phyloP scores from a whole-genome alignment of 2,797 vertebrate species.

The Leontocebus nigricollis region DNA sequence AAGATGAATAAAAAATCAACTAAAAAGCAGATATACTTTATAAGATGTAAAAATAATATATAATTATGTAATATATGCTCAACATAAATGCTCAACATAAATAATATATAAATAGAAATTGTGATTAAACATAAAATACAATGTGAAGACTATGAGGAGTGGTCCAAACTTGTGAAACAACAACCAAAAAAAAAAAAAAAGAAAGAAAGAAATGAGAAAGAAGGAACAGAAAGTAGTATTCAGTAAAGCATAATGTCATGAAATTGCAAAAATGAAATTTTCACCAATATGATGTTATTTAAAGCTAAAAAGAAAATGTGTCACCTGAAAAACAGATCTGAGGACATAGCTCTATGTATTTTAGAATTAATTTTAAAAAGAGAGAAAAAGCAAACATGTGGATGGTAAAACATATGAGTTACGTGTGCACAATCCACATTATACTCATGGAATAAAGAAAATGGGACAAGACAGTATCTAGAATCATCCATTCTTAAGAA shows the following conservation, averaged over 20 bases:
- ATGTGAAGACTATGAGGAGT: background rate
- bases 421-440: background rate
- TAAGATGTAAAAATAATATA: background rate
- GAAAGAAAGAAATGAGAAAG: background rate
- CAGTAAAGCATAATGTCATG: background rate
- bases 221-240: background rate
- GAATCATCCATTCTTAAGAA: background rate
- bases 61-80: background rate
- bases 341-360: background rate
- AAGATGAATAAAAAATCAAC: background rate
- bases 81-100: too few species aligned
- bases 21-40: background rate
- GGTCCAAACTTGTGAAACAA: background rate
- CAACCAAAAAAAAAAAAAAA: background rate
- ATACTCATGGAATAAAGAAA: background rate
- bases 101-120: background rate
- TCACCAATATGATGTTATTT: background rate
- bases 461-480: background rate
- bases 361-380: background rate
- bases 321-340: background rate
- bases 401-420: background rate
- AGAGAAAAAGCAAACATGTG: background rate
- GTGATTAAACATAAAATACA: background rate
- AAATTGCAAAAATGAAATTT: background rate
- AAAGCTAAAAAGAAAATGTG: background rate